Evolutionary conservation across 2,113 vertebrate genomes (phyloP), one percentile per base, ranked within the genome.

Genomic region (Diadophis punctatus): DNA sequence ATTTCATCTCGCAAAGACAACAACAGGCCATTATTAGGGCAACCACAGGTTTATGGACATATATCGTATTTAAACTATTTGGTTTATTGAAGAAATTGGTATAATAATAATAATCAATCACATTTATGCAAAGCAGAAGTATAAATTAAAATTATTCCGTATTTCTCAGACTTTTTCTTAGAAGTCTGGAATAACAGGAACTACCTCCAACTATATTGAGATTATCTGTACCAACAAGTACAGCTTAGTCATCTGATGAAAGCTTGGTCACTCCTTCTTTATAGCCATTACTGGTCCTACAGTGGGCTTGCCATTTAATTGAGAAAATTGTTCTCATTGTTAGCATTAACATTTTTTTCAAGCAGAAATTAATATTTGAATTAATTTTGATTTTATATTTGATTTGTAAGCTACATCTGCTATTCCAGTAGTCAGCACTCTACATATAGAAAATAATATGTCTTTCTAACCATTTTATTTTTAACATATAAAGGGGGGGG

Each of bases 21-120:
- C 96, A 96, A 95, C 97, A 97, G 91, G 94, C 94, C 96, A 34
- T 97, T 96, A 97, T 97, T 97, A 96, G 1, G 60, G 89, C 92
- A 95, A 90, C 92, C 85, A 51, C 93, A 94, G 92, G 96, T 96
- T 96, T 68, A 95, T 93, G 93, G 93, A 96, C 95, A 56, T 52
- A 84, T 84, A 90, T 94, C 95, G 93, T 94, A 94, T 94, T 95
- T 93, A 84, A 97, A 94, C 90, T 92, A 96, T 93, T 95, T 96
- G 97, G 88, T 96, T 90, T 96, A 94, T 96, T 97, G 95, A 97
- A 96, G 93, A 91, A 91, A 95, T 95, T 96, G 95, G 93, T 97
- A 96, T 97, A 97, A 95, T 95, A 97, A 97, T 96, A 92, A 93
- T 95, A 93, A 97, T 96, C 95, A 91, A 95, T 89, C 94, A 91